Evolutionary conservation across 1,140 invertebrate genomes (phyloP), one percentile per base, ranked within the genome.

Genomic region (Kradibia gibbosae): DNA sequence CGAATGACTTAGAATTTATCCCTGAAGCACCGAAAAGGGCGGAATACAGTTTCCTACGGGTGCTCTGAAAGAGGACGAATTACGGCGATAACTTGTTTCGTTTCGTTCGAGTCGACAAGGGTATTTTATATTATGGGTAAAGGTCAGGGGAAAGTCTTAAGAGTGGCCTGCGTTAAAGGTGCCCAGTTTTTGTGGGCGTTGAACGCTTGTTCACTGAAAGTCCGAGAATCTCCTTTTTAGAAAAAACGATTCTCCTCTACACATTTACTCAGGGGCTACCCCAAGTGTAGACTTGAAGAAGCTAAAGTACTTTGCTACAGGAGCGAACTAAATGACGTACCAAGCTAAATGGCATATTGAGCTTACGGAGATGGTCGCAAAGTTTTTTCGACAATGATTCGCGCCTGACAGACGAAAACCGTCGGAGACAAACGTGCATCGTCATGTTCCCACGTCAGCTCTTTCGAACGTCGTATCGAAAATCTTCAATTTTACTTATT

Each of bases 41-140:
- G 15, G 20, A 67, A 67, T 67, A 39, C 3, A 65, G 0, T 62
- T 62, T 34, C 2, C 17, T 62, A 62, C 31, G 0, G 31, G 17
- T 62, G 17, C n/a, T 15, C 2, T 34, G 31, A 62, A n/a, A 67
- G n/a, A 39, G 34, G 22, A 65, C 31, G 15, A 15, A 36, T 65
- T 65, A 36, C 7, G n/a, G 11, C n/a, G 62, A 67, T 67, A 67
- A 39, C 20, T 67, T 67, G 34, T 67, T 67, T 67, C 62, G 36
- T 39, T 67, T 67, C 34, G 11, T n/a, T 39, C 20, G 11, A 17
- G 3, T 5, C 62, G n/a, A 7, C 55, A 25, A 57, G 55, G 25
- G 3, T 57, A 57, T 28, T 57, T 57, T 57, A 57, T 57, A 28
- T 57, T 57, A 57, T 28, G 13, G 25, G 55, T 28, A 67, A 39